These are phyloP conservation scores for Heteromormyrus szaboi DNA, from an alignment of 2,797 vertebrate genomes.

Conservation along the genomic window DNA sequence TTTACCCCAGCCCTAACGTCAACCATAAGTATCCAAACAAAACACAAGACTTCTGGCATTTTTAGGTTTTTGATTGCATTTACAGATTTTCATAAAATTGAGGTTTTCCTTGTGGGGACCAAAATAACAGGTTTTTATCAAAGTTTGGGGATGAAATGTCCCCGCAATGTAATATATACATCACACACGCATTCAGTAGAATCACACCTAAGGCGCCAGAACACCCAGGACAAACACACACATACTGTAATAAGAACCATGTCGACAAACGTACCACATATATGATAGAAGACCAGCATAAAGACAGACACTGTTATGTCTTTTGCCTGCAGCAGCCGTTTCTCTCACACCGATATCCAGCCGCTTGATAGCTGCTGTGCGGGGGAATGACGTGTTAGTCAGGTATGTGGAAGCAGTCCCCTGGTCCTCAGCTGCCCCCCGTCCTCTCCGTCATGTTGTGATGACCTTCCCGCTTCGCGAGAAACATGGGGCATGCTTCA, in stretches of 20 bases:
- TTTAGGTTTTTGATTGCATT: background rate
- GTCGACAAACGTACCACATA: background rate
- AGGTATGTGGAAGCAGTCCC: background rate
- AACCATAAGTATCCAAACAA: background rate
- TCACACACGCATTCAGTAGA: background rate
- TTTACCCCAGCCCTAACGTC: background rate
- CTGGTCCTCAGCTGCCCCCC: background rate
- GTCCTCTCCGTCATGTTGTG: background rate
- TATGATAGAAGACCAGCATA: background rate
- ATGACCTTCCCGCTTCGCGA: background rate
- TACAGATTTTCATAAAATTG: background rate
- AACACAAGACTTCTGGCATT: background rate
- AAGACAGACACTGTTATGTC: background rate
- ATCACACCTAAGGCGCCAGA: background rate
- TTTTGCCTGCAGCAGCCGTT: background rate
- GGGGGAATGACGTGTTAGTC: background rate
- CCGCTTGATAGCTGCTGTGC: background rate
- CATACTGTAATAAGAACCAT: background rate
- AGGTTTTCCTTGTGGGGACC: background rate
- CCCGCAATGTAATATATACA: background rate
- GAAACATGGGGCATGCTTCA: background rate
- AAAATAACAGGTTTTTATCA: background rate
- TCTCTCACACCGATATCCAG: background rate
- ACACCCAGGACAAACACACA: background rate
- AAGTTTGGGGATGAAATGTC: background rate